phyloP scores from a whole-genome alignment of 1,140 invertebrate genomes.

The Leguminivora glycinivorella region DNA sequence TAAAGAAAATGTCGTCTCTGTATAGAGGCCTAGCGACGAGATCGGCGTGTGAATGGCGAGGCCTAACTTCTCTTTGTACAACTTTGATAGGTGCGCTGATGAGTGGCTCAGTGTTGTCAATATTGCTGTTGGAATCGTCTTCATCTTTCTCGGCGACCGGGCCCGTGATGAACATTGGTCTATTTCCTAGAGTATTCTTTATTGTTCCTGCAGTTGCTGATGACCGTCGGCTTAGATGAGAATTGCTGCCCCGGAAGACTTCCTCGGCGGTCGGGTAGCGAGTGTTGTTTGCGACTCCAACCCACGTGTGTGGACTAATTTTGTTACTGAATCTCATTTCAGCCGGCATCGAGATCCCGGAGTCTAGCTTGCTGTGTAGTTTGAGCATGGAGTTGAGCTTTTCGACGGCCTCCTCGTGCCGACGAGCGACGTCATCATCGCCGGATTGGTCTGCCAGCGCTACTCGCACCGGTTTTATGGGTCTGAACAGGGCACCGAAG shows the following conservation, averaged over 20 bases:
- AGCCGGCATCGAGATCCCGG: slow-evolving; percentile 68
- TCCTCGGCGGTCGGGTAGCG: slow-evolving; percentile 88
- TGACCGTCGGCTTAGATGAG: slow-evolving; percentile 79
- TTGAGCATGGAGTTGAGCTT: slow-evolving; percentile 73
- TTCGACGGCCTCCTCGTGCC: slow-evolving; percentile 69
- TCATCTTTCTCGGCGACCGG: slow-evolving; percentile 80
- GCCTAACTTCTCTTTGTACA: slow-evolving; percentile 58
- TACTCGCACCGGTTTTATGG: slow-evolving; percentile 85
- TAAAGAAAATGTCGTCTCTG: slow-evolving; percentile 94
- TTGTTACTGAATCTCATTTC: slow-evolving; percentile 72
- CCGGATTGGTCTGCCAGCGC: slow-evolving; percentile 71
- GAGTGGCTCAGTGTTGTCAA: slow-evolving; percentile 79
- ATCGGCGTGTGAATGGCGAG: slow-evolving; percentile 80
- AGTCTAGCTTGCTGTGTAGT: slow-evolving; percentile 69
- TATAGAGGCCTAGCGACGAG: slow-evolving; percentile 86
- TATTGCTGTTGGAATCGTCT: slow-evolving; percentile 69
- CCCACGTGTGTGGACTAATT: slow-evolving; percentile 81
- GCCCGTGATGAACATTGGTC: slow-evolving; percentile 63
- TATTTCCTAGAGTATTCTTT: slow-evolving; percentile 72
- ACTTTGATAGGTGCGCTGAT: slow-evolving; percentile 73
- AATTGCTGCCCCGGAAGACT: slow-evolving; percentile 82
- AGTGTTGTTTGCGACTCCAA: slow-evolving; percentile 85
- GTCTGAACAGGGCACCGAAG: slow-evolving; percentile 90
- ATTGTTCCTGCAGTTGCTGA: slow-evolving; percentile 71
- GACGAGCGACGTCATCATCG: slow-evolving; percentile 66